Conservation (phyloP, 92 coral and sea anemone species). For the Blastomussa wellsi region DNA sequence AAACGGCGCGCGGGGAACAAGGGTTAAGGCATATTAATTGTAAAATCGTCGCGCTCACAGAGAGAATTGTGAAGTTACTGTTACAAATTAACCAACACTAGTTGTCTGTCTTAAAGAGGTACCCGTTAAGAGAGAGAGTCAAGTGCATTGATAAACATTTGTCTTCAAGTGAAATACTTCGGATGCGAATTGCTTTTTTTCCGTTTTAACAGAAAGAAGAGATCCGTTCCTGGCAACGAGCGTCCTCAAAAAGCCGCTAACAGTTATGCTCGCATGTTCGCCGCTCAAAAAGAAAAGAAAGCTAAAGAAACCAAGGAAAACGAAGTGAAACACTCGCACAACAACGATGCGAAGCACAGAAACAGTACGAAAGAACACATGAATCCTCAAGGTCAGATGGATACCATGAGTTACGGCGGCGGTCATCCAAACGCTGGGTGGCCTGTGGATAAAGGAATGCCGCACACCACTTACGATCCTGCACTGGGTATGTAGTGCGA, state of each 20-base stretch:
- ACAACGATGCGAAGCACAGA: conserved; percentile 6
- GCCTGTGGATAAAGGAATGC: conserved; percentile 36
- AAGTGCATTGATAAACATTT: background rate
- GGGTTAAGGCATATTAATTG: no score
- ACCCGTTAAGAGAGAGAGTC: no score
- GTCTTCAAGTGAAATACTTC: background rate
- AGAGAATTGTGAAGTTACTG: no score
- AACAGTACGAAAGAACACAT: conserved; percentile 6
- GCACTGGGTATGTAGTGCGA: conserved; percentile 8
- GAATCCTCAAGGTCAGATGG: conserved; percentile 6
- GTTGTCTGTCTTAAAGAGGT: no score
- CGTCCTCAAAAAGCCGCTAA: conserved; percentile 52
- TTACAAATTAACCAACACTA: no score
- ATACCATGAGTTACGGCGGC: background rate
- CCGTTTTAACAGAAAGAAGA: conserved; percentile 24
- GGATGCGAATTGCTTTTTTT: no score
- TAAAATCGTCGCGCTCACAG: no score
- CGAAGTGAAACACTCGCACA: conserved; percentile 16
- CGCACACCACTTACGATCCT: background rate
- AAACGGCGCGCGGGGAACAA: no score
- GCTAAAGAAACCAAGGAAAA: conserved; percentile 58
- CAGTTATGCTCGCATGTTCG: conserved; percentile 88
- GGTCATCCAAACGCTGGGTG: conserved; percentile 18
- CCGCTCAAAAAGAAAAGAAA: conserved; percentile 80
- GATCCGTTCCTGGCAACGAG: conserved; percentile 33